Evolutionary conservation across 2,113 vertebrate species (phyloP).

Genomic region (Chrysemys picta): DNA sequence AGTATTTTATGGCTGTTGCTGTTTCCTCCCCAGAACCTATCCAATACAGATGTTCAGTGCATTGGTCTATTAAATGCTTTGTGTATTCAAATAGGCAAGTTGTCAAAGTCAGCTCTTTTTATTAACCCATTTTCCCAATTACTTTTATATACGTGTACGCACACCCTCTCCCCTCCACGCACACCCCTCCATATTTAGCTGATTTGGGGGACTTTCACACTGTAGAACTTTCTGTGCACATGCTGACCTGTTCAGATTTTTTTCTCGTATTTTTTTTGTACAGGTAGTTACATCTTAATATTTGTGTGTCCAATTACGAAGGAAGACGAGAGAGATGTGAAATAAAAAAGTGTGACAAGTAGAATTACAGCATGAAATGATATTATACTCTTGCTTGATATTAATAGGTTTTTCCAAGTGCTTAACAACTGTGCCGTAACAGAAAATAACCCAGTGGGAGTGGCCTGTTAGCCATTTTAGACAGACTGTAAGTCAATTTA

Average conservation of each 20-base stretch:
- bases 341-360: conserved; percentile 43
- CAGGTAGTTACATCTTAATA: conserved; percentile 28
- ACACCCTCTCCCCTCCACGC: no score
- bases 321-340: conserved; percentile 54
- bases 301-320: conserved; percentile 51
- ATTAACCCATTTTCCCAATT: background rate
- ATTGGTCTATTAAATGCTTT: background rate
- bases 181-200: background rate
- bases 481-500: background rate
- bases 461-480: background rate
- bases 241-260: background rate
- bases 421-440: background rate
- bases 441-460: background rate
- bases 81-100: conserved; percentile 26
- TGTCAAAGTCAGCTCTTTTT: conserved; percentile 29
- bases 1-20: conserved; percentile 38
- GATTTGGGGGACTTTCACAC: conserved; percentile 23
- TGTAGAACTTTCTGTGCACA: background rate
- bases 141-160: background rate
- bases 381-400: background rate
- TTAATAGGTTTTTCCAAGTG: conserved; percentile 54
- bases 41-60: conserved; percentile 6
- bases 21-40: conserved; percentile 23
- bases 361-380: conserved; percentile 45
- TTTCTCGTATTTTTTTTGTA: background rate